These are phyloP conservation scores for Uloborus diversus DNA, from an alignment of 1,140 invertebrate species.

Conservation along the genomic window DNA sequence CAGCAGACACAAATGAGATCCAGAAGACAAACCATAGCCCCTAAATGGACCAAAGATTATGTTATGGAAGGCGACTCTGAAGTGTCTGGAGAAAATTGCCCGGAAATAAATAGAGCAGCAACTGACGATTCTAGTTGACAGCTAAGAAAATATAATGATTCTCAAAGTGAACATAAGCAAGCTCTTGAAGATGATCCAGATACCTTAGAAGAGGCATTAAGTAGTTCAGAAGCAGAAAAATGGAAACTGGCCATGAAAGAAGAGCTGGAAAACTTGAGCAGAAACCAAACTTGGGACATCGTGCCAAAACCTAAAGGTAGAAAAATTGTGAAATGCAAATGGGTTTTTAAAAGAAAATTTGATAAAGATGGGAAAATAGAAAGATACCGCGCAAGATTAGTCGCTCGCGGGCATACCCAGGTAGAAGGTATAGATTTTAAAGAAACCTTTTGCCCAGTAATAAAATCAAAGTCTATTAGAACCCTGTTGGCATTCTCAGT, in stretches of 20 bases:
- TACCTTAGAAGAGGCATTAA: slow-evolving; percentile 8
- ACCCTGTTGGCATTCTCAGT: slow-evolving; percentile 53
- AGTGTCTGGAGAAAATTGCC: neutral
- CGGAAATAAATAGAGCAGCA: neutral
- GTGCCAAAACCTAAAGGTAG: no score
- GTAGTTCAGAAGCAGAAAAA: neutral
- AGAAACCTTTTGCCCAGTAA: slow-evolving; percentile 17
- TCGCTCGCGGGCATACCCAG: slow-evolving; percentile 17
- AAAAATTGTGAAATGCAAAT: slow-evolving; percentile 7
- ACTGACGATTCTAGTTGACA: no score
- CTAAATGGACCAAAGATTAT: neutral
- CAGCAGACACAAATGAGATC: no score
- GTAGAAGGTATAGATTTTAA: slow-evolving; percentile 27
- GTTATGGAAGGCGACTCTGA: neutral
- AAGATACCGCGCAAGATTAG: slow-evolving; percentile 21
- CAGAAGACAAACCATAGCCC: neutral
- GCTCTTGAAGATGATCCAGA: neutral
- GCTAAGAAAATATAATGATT: no score
- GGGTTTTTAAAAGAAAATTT: slow-evolving; percentile 44
- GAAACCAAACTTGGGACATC: slow-evolving; percentile 16
- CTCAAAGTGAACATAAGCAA: no score
- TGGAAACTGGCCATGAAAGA: slow-evolving; percentile 49
- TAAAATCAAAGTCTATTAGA: slow-evolving; percentile 6
- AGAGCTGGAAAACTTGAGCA: slow-evolving; percentile 32
- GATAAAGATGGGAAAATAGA: slow-evolving; percentile 36